Conservation (phyloP, 2,797 vertebrate genomes). For the Aeoliscus strigatus region DNA sequence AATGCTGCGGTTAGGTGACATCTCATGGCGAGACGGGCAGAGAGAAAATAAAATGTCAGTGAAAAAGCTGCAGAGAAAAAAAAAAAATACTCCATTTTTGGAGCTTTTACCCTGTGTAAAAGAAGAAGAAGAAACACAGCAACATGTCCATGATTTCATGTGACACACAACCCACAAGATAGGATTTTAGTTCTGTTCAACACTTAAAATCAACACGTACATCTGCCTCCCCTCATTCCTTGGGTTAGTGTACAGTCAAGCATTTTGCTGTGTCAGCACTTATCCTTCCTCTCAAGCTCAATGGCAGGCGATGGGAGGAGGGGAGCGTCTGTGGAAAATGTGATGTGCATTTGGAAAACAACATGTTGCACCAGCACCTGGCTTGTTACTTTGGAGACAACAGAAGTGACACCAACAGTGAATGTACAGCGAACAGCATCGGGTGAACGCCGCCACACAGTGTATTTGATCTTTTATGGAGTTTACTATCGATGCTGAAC, state of each 20-base stretch:
- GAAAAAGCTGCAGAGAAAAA: constrained; percentile 30
- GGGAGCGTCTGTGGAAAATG: constrained; percentile 44
- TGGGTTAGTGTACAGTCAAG: background rate
- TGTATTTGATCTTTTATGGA: too few species aligned
- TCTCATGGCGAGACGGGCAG: constrained; percentile 42
- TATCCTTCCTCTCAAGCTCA: constrained; percentile 5
- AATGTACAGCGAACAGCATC: too few species aligned
- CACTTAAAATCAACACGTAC: background rate
- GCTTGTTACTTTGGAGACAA: too few species aligned
- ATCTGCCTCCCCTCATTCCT: background rate
- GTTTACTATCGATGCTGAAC: too few species aligned
- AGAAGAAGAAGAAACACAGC: background rate
- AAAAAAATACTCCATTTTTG: constrained; percentile 5
- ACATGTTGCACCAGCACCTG: constrained; percentile 35
- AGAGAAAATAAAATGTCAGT: constrained; percentile 5
- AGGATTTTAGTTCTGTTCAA: too few species aligned
- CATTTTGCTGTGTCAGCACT: constrained; percentile 11
- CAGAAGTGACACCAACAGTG: too few species aligned
- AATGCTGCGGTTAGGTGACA: constrained; percentile 63
- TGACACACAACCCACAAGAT: background rate
- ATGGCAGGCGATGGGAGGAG: constrained; percentile 28
- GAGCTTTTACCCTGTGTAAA: background rate
- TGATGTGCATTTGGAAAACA: constrained; percentile 44
- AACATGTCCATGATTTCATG: background rate
- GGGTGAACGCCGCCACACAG: too few species aligned